These are phyloP conservation scores for Cyclargus thomasi DNA, from an alignment of 1,140 invertebrate species.

Conservation along the genomic window DNA sequence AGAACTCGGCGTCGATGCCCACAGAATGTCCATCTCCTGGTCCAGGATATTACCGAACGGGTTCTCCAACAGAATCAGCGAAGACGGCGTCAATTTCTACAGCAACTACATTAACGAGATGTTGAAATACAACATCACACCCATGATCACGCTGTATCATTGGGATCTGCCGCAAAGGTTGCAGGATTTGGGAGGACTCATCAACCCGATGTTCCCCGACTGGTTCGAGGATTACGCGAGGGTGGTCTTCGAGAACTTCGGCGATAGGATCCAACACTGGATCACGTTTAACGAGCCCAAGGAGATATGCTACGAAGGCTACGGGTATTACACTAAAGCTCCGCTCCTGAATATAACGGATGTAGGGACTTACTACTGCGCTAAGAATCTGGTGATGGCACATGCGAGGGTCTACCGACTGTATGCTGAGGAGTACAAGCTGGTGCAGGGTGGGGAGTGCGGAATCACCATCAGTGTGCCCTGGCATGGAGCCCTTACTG, in stretches of 20 bases:
- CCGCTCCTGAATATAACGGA: slow-evolving; percentile 43
- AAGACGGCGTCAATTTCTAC: slow-evolving; percentile 75
- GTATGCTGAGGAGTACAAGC: slow-evolving; percentile 53
- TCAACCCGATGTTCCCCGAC: slow-evolving; percentile 49
- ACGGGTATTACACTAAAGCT: slow-evolving; percentile 43
- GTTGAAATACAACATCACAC: slow-evolving; percentile 58
- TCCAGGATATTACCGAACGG: slow-evolving; percentile 76
- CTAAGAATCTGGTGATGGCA: slow-evolving; percentile 73
- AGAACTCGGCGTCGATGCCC: slow-evolving; percentile 42
- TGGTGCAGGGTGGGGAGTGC: slow-evolving; percentile 57
- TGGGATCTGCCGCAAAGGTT: slow-evolving; percentile 59
- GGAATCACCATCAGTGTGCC: slow-evolving; percentile 75
- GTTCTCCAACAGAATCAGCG: slow-evolving; percentile 67
- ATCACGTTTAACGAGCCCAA: slow-evolving; percentile 73
- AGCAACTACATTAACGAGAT: slow-evolving; percentile 75
- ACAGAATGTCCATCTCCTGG: slow-evolving; percentile 80
- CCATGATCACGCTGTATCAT: slow-evolving; percentile 53
- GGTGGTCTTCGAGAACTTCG: slow-evolving; percentile 69
- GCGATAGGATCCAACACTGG: slow-evolving; percentile 68
- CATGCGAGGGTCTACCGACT: slow-evolving; percentile 74
- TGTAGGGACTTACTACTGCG: slow-evolving; percentile 70
- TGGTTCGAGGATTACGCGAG: slow-evolving; percentile 76
- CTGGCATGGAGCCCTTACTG: slow-evolving; percentile 72
- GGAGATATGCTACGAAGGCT: slow-evolving; percentile 55
- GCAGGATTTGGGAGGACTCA: slow-evolving; percentile 50